Percentiles rank a stretch among this genome's conserved stretches.
Conservation (phyloP, 2,888 invertebrate genomes). For the Eupithecia vulgata region DNA sequence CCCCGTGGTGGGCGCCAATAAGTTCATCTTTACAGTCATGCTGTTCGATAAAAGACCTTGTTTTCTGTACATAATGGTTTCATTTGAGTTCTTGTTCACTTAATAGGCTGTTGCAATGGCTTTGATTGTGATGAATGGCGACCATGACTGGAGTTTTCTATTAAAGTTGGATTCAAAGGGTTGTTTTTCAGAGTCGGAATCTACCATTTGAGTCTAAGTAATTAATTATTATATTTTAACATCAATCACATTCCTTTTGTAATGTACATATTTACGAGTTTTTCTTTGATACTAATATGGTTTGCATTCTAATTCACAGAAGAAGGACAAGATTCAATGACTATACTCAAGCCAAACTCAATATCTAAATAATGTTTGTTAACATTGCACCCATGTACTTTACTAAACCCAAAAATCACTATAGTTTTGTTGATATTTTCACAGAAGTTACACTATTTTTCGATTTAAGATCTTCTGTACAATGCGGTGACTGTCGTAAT, state of each 20-base stretch:
- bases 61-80: conserved; percentile 7
- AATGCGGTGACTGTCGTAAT: no score
- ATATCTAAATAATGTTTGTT: no score
- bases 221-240: background rate
- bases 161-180: conserved; percentile 21
- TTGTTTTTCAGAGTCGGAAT: conserved; percentile 10
- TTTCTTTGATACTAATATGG: background rate
- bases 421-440: no score
- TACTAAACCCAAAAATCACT: no score
- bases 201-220: background rate
- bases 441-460: no score
- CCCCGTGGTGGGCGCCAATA: background rate
- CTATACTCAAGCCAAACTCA: no score
- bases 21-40: conserved; percentile 2
- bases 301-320: no score
- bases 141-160: conserved; percentile 17
- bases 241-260: background rate
- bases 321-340: no score
- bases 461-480: no score
- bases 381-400: no score
- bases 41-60: conserved; percentile 4
- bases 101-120: conserved; percentile 9
- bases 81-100: background rate
- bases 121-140: conserved; percentile 18
- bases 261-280: background rate